Percentiles rank a stretch among this genome's conserved stretches.
These are phyloP conservation scores for Drosophila subsilvestris DNA, from an alignment of 2,888 invertebrate species.

Conservation along the genomic window DNA sequence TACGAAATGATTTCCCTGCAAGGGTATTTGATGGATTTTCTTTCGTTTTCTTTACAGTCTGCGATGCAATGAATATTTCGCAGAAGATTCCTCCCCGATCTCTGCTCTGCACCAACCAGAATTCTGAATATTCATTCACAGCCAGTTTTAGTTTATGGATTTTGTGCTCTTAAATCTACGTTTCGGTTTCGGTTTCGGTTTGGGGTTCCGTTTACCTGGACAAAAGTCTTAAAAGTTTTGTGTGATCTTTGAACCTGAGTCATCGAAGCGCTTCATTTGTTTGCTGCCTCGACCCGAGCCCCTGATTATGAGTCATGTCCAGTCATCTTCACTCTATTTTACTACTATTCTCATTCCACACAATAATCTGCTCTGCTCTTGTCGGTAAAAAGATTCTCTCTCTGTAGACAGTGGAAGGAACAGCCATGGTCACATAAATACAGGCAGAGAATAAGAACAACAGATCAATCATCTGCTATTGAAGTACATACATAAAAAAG, in stretches of 20 bases:
- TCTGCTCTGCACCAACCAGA: background rate
- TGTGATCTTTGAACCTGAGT: slow-evolving; percentile 15
- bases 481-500: too few relatives aligned
- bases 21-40: slow-evolving; percentile 2
- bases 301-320: slow-evolving; percentile 6
- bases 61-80: slow-evolving; percentile 75
- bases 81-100: slow-evolving; percentile 49
- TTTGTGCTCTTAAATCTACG: background rate
- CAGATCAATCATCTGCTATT: too few relatives aligned
- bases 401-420: background rate
- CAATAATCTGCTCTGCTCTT: too few relatives aligned
- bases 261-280: background rate
- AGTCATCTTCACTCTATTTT: too few relatives aligned
- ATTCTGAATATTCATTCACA: slow-evolving; percentile 6
- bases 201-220: slow-evolving; percentile 16
- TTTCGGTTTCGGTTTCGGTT: background rate
- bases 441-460: too few relatives aligned
- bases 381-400: background rate
- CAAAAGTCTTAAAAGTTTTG: background rate
- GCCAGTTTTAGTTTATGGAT: slow-evolving; percentile 13
- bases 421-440: too few relatives aligned
- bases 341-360: background rate
- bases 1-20: too few relatives aligned
- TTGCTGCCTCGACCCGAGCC: background rate
- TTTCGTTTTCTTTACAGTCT: slow-evolving; percentile 50